phyloP scores from a whole-genome alignment of 2,888 invertebrate genomes.

The Pterostichus niger region DNA sequence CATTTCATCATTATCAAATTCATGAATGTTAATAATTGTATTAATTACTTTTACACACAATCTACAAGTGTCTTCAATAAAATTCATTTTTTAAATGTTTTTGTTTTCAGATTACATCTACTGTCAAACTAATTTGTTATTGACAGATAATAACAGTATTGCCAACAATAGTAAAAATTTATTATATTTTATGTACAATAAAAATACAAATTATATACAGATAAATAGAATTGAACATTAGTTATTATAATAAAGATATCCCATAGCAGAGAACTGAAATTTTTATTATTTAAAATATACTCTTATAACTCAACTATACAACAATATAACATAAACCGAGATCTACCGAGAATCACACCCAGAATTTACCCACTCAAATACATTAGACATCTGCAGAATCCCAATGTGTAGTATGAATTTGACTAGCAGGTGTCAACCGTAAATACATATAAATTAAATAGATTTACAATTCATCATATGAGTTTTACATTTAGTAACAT shows the following conservation, averaged over 20 bases:
- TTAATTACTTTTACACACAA: slow-evolving; percentile 38
- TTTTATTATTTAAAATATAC: no score
- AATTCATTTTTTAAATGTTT: slow-evolving; percentile 29
- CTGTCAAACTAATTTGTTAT: background rate
- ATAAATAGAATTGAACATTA: background rate
- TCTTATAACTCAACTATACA: no score
- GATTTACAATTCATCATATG: background rate
- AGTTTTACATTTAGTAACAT: background rate
- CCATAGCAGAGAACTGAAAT: no score
- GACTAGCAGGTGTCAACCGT: no score
- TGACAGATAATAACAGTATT: background rate
- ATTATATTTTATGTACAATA: background rate
- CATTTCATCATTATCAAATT: slow-evolving; percentile 32
- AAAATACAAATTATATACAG: background rate
- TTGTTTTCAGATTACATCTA: slow-evolving; percentile 16
- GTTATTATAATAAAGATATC: background rate
- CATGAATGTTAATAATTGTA: slow-evolving; percentile 37
- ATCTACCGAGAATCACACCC: no score
- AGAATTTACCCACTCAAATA: no score
- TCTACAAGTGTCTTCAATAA: slow-evolving; percentile 16
- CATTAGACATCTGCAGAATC: no score
- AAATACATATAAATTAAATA: background rate
- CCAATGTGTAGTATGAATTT: no score
- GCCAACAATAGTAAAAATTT: background rate
- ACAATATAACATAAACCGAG: no score